Evolutionary conservation across 2,888 invertebrate species (phyloP).

Genomic region (Acrobasis suavella): DNA sequence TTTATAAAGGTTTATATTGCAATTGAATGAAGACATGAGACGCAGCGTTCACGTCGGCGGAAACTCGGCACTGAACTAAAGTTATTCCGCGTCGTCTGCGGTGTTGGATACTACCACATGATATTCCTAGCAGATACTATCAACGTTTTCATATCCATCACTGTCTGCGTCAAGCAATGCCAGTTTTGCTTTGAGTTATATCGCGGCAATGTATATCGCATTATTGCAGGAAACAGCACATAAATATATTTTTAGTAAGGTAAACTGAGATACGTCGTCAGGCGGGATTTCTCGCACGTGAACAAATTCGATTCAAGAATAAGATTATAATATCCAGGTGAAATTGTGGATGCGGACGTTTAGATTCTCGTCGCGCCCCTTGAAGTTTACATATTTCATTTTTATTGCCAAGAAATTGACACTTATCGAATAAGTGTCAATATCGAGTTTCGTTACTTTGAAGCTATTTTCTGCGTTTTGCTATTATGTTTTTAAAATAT

Average conservation of each 20-base stretch:
- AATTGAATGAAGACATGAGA: slow-evolving; percentile 11
- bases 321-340: slow-evolving; percentile 63
- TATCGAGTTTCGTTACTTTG: too few species aligned
- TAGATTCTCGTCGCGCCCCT: slow-evolving; percentile 31
- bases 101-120: slow-evolving; percentile 35
- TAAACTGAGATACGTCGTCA: slow-evolving; percentile 56
- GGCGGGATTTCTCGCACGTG: slow-evolving; percentile 68
- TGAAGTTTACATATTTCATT: slow-evolving; percentile 20
- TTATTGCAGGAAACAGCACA: slow-evolving; percentile 24
- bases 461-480: too few species aligned
- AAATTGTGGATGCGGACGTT: slow-evolving; percentile 47
- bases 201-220: slow-evolving; percentile 36
- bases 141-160: slow-evolving; percentile 49
- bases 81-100: slow-evolving; percentile 60
- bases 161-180: slow-evolving; percentile 33
- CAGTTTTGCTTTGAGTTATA: slow-evolving; percentile 1
- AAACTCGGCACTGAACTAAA: slow-evolving; percentile 67
- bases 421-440: background rate
- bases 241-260: slow-evolving; percentile 34
- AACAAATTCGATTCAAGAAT: slow-evolving; percentile 71
- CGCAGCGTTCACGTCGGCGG: slow-evolving; percentile 57
- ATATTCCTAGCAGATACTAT: slow-evolving; percentile 38
- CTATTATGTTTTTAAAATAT: too few species aligned
- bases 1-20: slow-evolving; percentile 7
- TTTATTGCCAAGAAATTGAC: background rate